A percentile compares a stretch with the other conserved stretches of the same genome.
These are phyloP conservation scores for Eubasilissa splendida DNA, from an alignment of 2,888 invertebrate genomes.

Conservation along the genomic window DNA sequence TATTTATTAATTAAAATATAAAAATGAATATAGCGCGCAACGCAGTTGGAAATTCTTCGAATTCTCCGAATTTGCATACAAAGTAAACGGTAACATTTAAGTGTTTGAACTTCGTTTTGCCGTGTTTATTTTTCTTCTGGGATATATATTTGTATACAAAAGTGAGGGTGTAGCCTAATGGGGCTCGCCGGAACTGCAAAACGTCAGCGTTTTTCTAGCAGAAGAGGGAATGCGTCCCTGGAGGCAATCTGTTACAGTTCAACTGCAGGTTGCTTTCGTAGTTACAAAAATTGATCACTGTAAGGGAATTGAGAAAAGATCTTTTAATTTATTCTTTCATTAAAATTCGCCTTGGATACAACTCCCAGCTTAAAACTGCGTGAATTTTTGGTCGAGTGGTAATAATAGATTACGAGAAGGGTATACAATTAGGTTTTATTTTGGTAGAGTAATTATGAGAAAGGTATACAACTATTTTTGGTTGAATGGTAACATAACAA, in stretches of 20 bases:
- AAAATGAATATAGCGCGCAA: background rate
- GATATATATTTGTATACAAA: background rate
- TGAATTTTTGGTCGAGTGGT: no score
- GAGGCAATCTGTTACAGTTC: background rate
- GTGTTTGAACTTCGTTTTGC: slow-evolving; percentile 5
- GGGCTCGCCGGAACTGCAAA: background rate
- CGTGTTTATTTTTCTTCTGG: slow-evolving; percentile 3
- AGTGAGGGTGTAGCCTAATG: background rate
- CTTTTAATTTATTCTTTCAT: no score
- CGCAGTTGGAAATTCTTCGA: background rate
- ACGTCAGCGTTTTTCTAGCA: slow-evolving; percentile 14
- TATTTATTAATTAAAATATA: no score
- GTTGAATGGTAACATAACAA: no score
- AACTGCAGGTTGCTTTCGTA: slow-evolving; percentile 11
- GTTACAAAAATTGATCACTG: background rate
- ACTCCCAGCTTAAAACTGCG: no score
- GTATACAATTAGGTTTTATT: no score
- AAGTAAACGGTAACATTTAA: background rate
- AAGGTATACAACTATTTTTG: no score
- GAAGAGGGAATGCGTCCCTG: slow-evolving; percentile 2
- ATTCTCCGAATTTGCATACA: slow-evolving; percentile 1
- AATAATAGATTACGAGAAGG: no score
- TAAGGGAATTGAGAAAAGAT: no score
- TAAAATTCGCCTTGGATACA: no score
- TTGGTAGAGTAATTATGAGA: no score